phyloP scores from a whole-genome alignment of 2,113 vertebrate genomes.

The Petrocephalus zakoni region DNA sequence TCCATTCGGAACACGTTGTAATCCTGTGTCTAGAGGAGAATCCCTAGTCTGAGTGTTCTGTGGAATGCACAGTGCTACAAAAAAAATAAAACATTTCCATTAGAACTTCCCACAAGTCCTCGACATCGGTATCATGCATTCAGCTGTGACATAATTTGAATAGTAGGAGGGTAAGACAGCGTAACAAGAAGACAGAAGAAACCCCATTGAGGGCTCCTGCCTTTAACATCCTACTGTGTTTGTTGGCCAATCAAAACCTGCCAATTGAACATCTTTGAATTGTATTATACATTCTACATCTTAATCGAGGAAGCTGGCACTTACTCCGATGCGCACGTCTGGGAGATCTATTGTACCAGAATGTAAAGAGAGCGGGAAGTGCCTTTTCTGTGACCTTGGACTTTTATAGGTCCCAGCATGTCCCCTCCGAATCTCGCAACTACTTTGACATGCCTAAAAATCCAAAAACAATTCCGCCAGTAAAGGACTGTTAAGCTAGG shows the following conservation, averaged over 20 bases:
- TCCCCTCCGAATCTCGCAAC: background rate
- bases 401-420: conserved; percentile 18
- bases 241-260: conserved; percentile 19
- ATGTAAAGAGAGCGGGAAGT: conserved; percentile 38
- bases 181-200: background rate
- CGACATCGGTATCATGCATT: background rate
- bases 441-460: background rate
- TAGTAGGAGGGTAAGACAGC: background rate
- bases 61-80: background rate
- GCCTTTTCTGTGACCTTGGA: conserved; percentile 37
- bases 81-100: background rate
- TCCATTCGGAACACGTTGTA: background rate
- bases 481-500: conserved; percentile 25
- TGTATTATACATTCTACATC: conserved; percentile 40
- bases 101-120: background rate
- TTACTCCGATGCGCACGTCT: conserved; percentile 31
- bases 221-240: background rate
- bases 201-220: background rate
- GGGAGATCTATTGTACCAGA: conserved; percentile 40
- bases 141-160: background rate
- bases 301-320: conserved; percentile 42
- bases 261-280: conserved; percentile 37
- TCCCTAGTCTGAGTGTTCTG: background rate
- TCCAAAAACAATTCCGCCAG: background rate
- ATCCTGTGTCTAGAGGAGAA: conserved; percentile 5